These are phyloP conservation scores for Smittia aterrima DNA, from an alignment of 2,888 invertebrate species.

Conservation along the genomic window DNA sequence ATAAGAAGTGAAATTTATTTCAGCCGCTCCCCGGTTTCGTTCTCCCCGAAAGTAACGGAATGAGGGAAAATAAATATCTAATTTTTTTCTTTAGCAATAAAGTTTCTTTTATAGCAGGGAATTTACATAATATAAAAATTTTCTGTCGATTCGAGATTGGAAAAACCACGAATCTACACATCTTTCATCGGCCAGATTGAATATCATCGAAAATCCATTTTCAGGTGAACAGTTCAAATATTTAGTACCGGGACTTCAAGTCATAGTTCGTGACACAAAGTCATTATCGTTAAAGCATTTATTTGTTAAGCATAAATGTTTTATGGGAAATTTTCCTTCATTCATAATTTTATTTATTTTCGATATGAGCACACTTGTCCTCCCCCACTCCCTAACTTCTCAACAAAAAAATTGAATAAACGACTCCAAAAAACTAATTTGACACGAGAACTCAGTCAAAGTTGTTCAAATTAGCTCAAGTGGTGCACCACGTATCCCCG, in stretches of 20 bases:
- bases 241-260: no score
- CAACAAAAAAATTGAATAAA: conserved; percentile 2
- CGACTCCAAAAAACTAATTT: no score
- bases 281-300: conserved; percentile 32
- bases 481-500: no score
- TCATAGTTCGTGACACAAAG: conserved; percentile 23
- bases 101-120: conserved; percentile 35
- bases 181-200: no score
- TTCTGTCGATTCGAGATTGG: conserved; percentile 25
- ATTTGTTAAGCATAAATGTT: conserved; percentile 13
- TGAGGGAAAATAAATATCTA: conserved; percentile 34
- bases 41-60: no score
- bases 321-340: conserved; percentile 11
- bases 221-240: no score
- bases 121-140: conserved; percentile 39
- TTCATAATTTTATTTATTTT: conserved; percentile 26
- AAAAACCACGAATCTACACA: no score
- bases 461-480: no score
- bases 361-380: neutral
- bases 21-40: neutral
- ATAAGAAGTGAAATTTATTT: neutral
- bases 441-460: no score
- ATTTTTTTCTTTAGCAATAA: conserved; percentile 28
- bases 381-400: neutral
- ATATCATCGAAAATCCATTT: no score